Evolutionary conservation across 2,888 invertebrate genomes (phyloP), one percentile per base, ranked within the genome.

Genomic region (Marronus borbonicus): DNA sequence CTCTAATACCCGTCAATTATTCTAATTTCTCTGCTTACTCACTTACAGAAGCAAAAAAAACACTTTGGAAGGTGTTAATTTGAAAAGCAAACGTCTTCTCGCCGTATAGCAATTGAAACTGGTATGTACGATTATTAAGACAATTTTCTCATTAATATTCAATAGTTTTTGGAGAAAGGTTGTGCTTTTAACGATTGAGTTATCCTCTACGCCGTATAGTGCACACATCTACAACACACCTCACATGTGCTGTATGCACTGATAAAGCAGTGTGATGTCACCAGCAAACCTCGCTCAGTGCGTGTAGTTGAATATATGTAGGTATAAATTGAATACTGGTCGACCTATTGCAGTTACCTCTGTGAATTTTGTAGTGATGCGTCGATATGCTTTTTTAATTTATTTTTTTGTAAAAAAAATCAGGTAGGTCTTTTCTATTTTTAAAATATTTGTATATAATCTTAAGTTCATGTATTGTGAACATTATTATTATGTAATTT

Each of bases 311-410:
- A 62, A 58, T 74, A 74, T 60, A 58, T 74, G 60, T 60, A 74
- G 60, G 62, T 74, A 74, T 74, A 74, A 74, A 74, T 74, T 74
- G 72, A 74, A 74, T 74, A 74, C 60, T 74, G 44, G 72, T 74
- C 72, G 72, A 74, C 60, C 39, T 74, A 74, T 60, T 74, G 49
- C 72, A 74, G 72, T 74, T 74, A 74, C 72, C 60, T 60, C 49
- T 74, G 72, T 74, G 72, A 74, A 74, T 60, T 74, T 74, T 74
- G 72, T 74, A 60, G 44, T 58, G 72, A 74, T 74, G 72, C 60
- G 60, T 74, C 72, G 72, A 74, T 74, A 60, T 74, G 24, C 28
- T 49, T 49, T 60, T 58, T 58, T 58, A 58, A 17, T 58, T 12
- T 24, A 24, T 39, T 14, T 20, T n/a, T 60, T 74, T 74, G 2